Conservation (phyloP, 1,140 invertebrate genomes). For the Arion vulgaris region DNA sequence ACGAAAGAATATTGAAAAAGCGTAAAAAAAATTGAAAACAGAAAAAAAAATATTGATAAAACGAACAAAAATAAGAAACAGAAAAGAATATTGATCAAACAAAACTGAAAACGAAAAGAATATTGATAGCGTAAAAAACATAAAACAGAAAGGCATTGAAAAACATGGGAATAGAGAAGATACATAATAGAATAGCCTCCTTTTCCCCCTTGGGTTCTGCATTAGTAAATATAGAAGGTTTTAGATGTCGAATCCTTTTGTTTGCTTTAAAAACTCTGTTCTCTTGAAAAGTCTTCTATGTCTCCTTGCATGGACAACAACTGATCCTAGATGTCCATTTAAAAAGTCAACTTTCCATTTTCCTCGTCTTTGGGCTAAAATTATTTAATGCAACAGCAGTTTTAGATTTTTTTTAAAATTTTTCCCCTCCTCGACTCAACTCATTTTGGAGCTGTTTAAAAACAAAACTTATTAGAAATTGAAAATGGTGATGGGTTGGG, state of each 20-base stretch:
- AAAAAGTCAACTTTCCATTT: slow-evolving; percentile 79
- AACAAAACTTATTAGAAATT: too few relatives aligned
- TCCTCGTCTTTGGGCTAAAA: slow-evolving; percentile 83
- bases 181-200: slow-evolving; percentile 43
- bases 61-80: too few relatives aligned
- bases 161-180: background rate
- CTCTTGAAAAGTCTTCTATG: slow-evolving; percentile 76
- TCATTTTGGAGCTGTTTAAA: slow-evolving; percentile 47
- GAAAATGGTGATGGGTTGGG: too few relatives aligned
- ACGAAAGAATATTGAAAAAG: too few relatives aligned
- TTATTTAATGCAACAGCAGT: slow-evolving; percentile 93
- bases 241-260: slow-evolving; percentile 38
- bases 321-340: slow-evolving; percentile 64
- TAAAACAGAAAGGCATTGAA: too few relatives aligned
- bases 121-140: too few relatives aligned
- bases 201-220: slow-evolving; percentile 59
- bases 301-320: slow-evolving; percentile 74
- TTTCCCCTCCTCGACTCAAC: slow-evolving; percentile 83
- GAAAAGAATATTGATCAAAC: too few relatives aligned
- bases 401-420: slow-evolving; percentile 93
- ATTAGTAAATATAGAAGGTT: slow-evolving; percentile 39
- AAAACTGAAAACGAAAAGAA: too few relatives aligned
- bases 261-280: slow-evolving; percentile 81
- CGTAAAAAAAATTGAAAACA: too few relatives aligned
- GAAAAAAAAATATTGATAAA: too few relatives aligned